Conservation (phyloP, 2,888 invertebrate species). For the Andrena flavipes region DNA sequence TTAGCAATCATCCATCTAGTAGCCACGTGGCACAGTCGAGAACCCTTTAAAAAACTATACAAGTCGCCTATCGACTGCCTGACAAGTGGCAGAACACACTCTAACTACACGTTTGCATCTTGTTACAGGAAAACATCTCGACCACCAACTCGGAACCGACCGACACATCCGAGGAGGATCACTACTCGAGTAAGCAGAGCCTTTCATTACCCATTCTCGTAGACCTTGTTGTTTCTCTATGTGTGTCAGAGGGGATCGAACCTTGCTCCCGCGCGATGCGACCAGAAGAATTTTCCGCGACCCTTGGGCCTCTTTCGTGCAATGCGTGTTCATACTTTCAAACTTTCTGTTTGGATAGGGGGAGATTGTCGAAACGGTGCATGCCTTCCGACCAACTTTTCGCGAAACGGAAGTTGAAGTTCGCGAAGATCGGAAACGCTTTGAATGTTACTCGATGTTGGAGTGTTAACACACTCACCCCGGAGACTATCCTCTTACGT, state of each 20-base stretch:
- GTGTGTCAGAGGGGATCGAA: conserved; percentile 47
- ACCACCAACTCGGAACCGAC: conserved; percentile 88
- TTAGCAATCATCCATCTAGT: too few species aligned
- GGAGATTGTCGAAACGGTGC: not conserved
- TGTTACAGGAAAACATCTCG: conserved; percentile 89
- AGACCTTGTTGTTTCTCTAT: conserved; percentile 54
- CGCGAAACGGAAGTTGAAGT: not conserved
- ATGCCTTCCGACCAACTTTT: not conserved
- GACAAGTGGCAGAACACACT: conserved; percentile 7
- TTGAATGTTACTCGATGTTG: not conserved
- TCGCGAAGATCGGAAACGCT: not conserved
- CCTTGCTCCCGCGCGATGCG: conserved; percentile 33
- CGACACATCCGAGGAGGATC: conserved; percentile 90
- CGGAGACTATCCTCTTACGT: too few species aligned
- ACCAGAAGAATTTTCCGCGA: conserved; percentile 11
- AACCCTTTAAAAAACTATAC: too few species aligned
- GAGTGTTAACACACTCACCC: too few species aligned
- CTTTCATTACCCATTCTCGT: conserved; percentile 55
- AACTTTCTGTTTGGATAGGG: not conserved
- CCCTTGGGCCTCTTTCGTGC: not conserved
- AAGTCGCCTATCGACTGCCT: not conserved
- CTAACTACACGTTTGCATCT: conserved; percentile 63
- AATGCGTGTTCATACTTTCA: not conserved
- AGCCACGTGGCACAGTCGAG: too few species aligned
- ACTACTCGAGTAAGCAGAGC: conserved; percentile 88